Percentiles rank a stretch among this genome's conserved stretches.
phyloP scores from a whole-genome alignment of 2,888 invertebrate species.

The Clepsis dumicolana region DNA sequence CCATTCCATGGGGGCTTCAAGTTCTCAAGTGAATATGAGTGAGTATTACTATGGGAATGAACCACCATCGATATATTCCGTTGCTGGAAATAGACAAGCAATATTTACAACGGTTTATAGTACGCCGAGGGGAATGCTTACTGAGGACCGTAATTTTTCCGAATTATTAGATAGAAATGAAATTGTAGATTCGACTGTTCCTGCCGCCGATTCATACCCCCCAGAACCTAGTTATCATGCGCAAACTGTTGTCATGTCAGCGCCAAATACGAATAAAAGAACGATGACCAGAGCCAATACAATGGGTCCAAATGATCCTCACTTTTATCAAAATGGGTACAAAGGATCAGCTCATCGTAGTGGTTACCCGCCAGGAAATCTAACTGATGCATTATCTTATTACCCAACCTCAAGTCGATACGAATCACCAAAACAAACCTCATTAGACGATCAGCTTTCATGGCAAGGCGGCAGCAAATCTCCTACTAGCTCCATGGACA shows the following conservation, averaged over 20 bases:
- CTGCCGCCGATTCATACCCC: conserved; percentile 78
- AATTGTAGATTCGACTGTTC: conserved; percentile 72
- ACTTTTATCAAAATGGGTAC: conserved; percentile 88
- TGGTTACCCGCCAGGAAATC: conserved; percentile 90
- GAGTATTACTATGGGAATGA: conserved; percentile 82
- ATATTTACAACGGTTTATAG: conserved; percentile 92
- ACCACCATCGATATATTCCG: conserved; percentile 90
- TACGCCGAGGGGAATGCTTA: conserved; percentile 87
- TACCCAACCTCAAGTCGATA: conserved; percentile 91
- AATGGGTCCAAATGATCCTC: conserved; percentile 81
- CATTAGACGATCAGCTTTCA: conserved; percentile 87
- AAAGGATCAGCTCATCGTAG: conserved; percentile 88
- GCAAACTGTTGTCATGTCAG: conserved; percentile 82
- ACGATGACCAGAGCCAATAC: conserved; percentile 87
- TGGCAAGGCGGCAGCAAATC: conserved; percentile 87
- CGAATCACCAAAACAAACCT: conserved; percentile 84
- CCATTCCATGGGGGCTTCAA: conserved; percentile 63
- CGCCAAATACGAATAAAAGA: conserved; percentile 73
- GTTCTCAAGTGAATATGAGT: conserved; percentile 67
- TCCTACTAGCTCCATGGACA: conserved; percentile 88
- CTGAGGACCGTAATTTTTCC: conserved; percentile 88
- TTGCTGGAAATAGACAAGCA: conserved; percentile 90
- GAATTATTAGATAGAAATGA: conserved; percentile 88
- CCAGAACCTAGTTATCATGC: conserved; percentile 86
- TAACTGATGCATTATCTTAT: conserved; percentile 93